These are phyloP conservation scores for Rhineura floridana DNA, from an alignment of 2,113 vertebrate genomes.

Conservation along the genomic window DNA sequence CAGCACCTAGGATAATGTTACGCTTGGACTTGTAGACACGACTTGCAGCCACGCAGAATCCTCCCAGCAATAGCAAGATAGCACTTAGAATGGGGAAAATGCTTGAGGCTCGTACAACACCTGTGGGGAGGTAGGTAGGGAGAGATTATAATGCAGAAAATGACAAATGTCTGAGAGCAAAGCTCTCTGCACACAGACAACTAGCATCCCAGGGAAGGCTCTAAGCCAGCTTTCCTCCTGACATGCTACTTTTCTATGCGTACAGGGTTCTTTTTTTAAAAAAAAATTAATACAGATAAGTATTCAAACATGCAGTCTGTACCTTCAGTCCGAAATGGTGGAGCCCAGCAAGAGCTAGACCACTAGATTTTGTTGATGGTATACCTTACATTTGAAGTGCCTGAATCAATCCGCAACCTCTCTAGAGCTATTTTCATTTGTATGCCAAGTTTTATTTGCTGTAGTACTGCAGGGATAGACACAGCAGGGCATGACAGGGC, in stretches of 20 bases:
- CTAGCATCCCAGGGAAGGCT: neutral
- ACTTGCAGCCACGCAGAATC: constrained; percentile 91
- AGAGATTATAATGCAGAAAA: accelerated
- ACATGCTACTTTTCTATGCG: neutral
- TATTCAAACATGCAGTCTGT: neutral
- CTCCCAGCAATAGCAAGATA: constrained; percentile 91
- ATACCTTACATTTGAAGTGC: neutral
- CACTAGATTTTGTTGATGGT: neutral
- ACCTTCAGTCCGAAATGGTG: neutral
- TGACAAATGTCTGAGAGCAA: accelerated
- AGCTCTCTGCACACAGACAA: neutral
- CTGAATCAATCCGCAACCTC: neutral
- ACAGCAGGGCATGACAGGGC: neutral
- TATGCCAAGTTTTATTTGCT: neutral
- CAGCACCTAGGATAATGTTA: constrained; percentile 93
- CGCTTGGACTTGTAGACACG: constrained; percentile 92
- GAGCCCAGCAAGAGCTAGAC: neutral
- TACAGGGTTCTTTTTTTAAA: neutral
- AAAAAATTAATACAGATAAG: neutral
- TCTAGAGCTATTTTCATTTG: neutral
- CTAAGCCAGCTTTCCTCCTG: neutral
- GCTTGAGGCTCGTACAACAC: constrained; percentile 93
- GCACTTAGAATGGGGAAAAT: constrained; percentile 97
- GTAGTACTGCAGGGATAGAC: neutral
- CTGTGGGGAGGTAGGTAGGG: constrained; percentile 58